Percentiles rank a stretch among this genome's conserved stretches.
Conservation (phyloP, 2,888 invertebrate genomes). For the Pachliopta kotzebuea region DNA sequence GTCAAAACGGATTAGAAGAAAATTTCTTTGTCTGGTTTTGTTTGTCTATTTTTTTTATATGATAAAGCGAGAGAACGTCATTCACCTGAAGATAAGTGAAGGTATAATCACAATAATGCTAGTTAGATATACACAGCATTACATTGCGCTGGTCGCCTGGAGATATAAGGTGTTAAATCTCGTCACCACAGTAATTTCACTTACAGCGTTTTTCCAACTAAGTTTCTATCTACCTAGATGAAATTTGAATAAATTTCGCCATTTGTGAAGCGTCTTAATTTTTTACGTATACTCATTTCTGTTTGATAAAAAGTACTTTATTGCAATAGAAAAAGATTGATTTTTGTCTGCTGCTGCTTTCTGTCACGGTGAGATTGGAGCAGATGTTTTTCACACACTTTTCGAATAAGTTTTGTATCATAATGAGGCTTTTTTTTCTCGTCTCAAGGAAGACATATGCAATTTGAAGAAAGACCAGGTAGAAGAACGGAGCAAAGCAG, state of each 20-base stretch:
- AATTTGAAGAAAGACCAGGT: constrained; percentile 58
- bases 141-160: too few relatives aligned
- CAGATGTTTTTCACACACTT: constrained; percentile 74
- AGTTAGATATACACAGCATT: too few relatives aligned
- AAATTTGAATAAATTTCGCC: neutral
- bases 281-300: constrained; percentile 4
- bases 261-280: constrained; percentile 4
- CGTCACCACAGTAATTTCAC: too few relatives aligned
- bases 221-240: neutral
- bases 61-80: too few relatives aligned
- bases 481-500: constrained; percentile 51
- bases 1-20: too few relatives aligned
- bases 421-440: constrained; percentile 65
- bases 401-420: constrained; percentile 68
- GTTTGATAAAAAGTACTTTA: constrained; percentile 12
- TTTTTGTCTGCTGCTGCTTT: constrained; percentile 32
- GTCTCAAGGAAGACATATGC: constrained; percentile 61
- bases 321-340: constrained; percentile 24
- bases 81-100: too few relatives aligned
- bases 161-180: too few relatives aligned
- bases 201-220: too few relatives aligned
- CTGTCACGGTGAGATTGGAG: constrained; percentile 38
- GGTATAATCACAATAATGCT: too few relatives aligned
- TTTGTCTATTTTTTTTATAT: too few relatives aligned
- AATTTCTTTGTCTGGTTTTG: too few relatives aligned